Evolutionary conservation across 2,113 vertebrate species (phyloP), one percentile per base, ranked within the genome.

Genomic region (Phalacrocorax pelagicus): DNA sequence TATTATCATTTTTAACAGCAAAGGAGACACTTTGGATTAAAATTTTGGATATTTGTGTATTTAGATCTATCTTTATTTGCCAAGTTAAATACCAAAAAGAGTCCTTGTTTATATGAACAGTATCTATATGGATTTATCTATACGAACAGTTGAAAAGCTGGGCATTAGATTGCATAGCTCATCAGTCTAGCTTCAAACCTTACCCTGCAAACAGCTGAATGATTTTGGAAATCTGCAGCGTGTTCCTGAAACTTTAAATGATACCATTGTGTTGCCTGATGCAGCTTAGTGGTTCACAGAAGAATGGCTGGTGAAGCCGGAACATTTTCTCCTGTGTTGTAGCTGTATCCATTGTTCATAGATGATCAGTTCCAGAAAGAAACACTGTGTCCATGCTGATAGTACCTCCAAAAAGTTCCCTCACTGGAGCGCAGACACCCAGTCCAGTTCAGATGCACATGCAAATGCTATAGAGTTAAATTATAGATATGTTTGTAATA

Each of bases 61-160:
- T 96, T 86, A 92, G 52, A 6, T 83, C 52, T 90, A 57, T 78
- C 40, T 85, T 94, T 96, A 84, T 87, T 93, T 95, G 79, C 55
- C 66, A 63, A 70, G 26, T 73, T 70, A 61, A 95, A 87, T 62
- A 44, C 83, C 55, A 91, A 84, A 36, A 26, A 46, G 26, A 72
- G 32, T 27, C 30, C 29, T 70, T 77, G 52, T 92, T 95, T 89
- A 81, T 75, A 26, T 34, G 36, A 92, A 46, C 34, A 69, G 24
- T 36, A 32, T 86, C 70, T 63, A 24, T 74, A 70, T 67, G 75
- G 67, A 80, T 6, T 94, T 82, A 82, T 30, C 83, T 89, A 24
- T 69, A 58, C 0, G 29, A 89, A 17, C 65, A 87, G 42, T 66
- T 34, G 38, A 54, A 51, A 92, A 94, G 15, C 46, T 80, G 70